phyloP scores from a whole-genome alignment of 2,113 vertebrate species.

The Felis catus region DNA sequence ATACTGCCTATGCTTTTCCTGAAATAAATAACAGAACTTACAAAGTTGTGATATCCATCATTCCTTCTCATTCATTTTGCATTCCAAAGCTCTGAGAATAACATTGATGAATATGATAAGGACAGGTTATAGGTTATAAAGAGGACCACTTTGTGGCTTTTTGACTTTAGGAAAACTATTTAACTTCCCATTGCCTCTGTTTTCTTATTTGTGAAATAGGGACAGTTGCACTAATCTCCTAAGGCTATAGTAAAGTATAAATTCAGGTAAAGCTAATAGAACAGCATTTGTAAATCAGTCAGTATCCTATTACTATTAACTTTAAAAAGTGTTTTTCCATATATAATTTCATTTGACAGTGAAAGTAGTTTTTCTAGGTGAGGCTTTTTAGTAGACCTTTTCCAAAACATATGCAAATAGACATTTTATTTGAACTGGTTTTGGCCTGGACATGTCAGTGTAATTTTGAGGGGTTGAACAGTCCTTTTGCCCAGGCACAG shows the following conservation, averaged over 20 bases:
- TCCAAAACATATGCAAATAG: background rate
- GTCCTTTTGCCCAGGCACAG: background rate
- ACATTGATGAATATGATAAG: background rate
- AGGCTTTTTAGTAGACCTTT: background rate
- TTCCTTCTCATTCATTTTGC: background rate
- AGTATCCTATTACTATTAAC: background rate
- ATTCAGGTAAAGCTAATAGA: background rate
- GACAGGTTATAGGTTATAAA: background rate
- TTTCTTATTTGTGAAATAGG: constrained; percentile 5
- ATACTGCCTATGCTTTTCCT: background rate
- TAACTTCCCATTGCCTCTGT: background rate
- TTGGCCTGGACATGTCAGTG: background rate
- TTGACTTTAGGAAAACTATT: background rate
- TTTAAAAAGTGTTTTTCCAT: background rate
- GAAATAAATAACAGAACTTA: background rate
- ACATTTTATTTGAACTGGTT: background rate
- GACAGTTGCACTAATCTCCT: background rate
- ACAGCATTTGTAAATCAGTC: background rate
- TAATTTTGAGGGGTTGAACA: background rate
- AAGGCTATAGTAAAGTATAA: background rate
- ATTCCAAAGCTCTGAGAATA: background rate
- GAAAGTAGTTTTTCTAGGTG: background rate
- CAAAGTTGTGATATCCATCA: background rate
- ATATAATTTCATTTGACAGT: background rate
- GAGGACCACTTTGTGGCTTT: background rate